phyloP scores from a whole-genome alignment of 2,113 vertebrate species.

The Grus americana region DNA sequence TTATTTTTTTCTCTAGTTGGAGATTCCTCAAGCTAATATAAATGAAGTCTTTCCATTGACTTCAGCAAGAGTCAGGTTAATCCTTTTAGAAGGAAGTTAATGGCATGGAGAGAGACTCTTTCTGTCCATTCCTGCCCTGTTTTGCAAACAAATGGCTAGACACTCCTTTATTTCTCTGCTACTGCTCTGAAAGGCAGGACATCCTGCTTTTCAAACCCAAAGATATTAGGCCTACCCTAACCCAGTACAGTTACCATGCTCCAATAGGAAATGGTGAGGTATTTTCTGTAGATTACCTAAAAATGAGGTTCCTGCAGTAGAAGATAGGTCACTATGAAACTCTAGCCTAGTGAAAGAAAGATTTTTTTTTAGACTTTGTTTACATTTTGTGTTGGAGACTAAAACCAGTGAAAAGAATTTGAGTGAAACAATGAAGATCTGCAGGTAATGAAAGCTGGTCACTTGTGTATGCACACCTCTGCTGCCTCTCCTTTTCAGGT shows the following conservation, averaged over 20 bases:
- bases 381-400: not conserved
- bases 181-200: conserved; percentile 18
- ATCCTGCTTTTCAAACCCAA: conserved; percentile 28
- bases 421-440: not conserved
- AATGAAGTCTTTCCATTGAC: not conserved
- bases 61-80: not conserved
- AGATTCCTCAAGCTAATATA: not conserved
- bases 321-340: not conserved
- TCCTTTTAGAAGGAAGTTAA: not conserved
- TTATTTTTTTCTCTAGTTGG: not conserved
- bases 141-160: conserved; percentile 21
- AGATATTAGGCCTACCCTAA: not conserved
- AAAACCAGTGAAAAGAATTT: not conserved
- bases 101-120: not conserved
- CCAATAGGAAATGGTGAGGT: not conserved
- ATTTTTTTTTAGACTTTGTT: not conserved
- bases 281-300: not conserved
- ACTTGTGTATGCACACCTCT: not conserved
- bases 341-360: not conserved
- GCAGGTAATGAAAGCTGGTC: not conserved
- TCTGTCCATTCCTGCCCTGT: not conserved
- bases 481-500: not conserved
- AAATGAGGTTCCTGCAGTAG: not conserved
- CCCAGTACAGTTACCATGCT: not conserved
- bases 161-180: conserved; percentile 12